Base-by-base conservation (phyloP, 2,113 vertebrate species). In the Sinocyclocheilus anshuiensis region DNA sequence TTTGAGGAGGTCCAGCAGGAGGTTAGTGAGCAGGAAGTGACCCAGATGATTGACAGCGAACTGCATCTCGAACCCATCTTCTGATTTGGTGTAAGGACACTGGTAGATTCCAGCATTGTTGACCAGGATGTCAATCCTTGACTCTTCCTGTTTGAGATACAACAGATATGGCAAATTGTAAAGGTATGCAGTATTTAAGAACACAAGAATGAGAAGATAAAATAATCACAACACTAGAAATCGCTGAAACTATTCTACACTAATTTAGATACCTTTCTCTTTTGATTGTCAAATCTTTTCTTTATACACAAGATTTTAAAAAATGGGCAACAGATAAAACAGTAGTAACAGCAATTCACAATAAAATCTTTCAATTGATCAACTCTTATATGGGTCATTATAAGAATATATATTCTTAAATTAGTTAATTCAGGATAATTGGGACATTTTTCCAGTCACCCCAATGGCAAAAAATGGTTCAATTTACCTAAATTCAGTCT, bases 61-160 rank as follows among this genome's bases (percentile, higher is more conserved):
- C 55, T 98, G 97, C 96, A 97, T 97, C 91, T 98, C 97, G 87
- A 97, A 98, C 13, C 96, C 96, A 59, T 98, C 97, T 88, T 97
- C 96, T 0, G 97, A 98, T 91, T 95, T 96, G 90, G 92, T 93
- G 78, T 97, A 96, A 0, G 97, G 97, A 77, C 97, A 98, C 88
- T 97, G 97, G 93, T 97, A 98, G 91, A 97, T 63, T 1, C 97
- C 97, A 4, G 97, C 96, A 0, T 97, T 98, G 90, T 97, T 98
- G 91, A 98, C 96, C 84, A 98, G 92, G 65, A 98, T 96, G 77
- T 98, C 96, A 76, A 98, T 83, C 63, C 93, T 92, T 13, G 95
- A 92, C 72, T 98, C 97, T 91, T 97, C 96, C 96, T 98, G 93
- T 36, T 91, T 88, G 87, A 1, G 84, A 65, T 36, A 92, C 89